Conservation (phyloP, 2,888 invertebrate species). For the Apeira syringaria region DNA sequence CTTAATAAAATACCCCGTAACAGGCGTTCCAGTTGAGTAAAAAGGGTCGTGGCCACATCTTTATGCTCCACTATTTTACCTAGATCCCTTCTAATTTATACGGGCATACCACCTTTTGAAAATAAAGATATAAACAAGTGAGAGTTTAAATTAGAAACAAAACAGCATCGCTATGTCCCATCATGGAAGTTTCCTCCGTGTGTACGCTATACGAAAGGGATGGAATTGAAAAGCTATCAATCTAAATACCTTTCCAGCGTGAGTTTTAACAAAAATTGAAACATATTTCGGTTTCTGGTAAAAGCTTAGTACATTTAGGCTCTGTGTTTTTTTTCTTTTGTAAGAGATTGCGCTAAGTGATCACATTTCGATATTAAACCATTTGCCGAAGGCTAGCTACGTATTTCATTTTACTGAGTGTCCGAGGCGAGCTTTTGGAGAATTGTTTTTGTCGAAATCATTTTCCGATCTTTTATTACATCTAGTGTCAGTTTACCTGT, state of each 20-base stretch:
- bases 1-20: slow-evolving; percentile 13
- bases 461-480: slow-evolving; percentile 76
- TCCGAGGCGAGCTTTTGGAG: slow-evolving; percentile 77
- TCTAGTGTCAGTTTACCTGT: slow-evolving; percentile 64
- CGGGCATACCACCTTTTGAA: slow-evolving; percentile 5
- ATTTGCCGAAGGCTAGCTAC: slow-evolving; percentile 81
- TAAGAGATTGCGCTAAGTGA: slow-evolving; percentile 83
- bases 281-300: slow-evolving; percentile 75
- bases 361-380: slow-evolving; percentile 84
- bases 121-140: slow-evolving; percentile 5
- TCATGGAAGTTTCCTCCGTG: slow-evolving; percentile 29
- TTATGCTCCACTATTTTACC: slow-evolving; percentile 19
- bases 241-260: slow-evolving; percentile 60
- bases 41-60: slow-evolving; percentile 19
- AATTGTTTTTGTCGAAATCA: slow-evolving; percentile 78
- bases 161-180: no score
- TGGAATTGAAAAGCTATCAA: slow-evolving; percentile 58
- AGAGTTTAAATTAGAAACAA: slow-evolving; percentile 30
- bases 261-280: slow-evolving; percentile 70
- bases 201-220: slow-evolving; percentile 44
- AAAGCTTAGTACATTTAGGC: slow-evolving; percentile 73
- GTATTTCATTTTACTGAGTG: slow-evolving; percentile 84
- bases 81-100: slow-evolving; percentile 17
- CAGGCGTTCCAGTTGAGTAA: slow-evolving; percentile 15
- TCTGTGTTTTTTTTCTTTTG: slow-evolving; percentile 76